A percentile compares a stretch with the other conserved stretches of the same genome.
Conservation (phyloP, 2,888 invertebrate genomes). For the Phaedon cochleariae region DNA sequence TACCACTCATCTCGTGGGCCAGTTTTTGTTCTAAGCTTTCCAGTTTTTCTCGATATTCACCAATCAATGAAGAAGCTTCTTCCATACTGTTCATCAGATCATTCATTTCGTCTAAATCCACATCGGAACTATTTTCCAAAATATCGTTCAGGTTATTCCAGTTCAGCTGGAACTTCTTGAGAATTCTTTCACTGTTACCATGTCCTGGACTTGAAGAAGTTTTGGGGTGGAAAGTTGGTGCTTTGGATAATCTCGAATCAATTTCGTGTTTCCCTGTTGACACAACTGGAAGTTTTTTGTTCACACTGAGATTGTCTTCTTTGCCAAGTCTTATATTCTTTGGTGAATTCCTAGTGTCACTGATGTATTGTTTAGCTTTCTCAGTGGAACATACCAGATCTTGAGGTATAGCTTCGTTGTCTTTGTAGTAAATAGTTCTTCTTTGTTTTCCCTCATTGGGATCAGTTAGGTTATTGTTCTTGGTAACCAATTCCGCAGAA, state of each 20-base stretch:
- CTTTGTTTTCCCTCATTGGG: background rate
- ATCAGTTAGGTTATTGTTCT: background rate
- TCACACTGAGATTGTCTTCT: too few species aligned
- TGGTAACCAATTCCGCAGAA: background rate
- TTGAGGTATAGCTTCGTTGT: background rate
- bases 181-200: slow-evolving; percentile 28
- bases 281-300: too few species aligned
- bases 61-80: slow-evolving; percentile 15
- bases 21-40: slow-evolving; percentile 13
- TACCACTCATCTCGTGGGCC: background rate
- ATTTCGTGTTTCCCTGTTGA: too few species aligned
- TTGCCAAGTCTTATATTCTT: too few species aligned
- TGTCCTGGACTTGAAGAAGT: background rate
- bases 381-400: background rate
- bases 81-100: slow-evolving; percentile 35
- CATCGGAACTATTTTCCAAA: slow-evolving; percentile 24
- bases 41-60: slow-evolving; percentile 16
- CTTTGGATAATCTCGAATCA: background rate
- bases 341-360: too few species aligned
- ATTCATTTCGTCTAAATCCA: slow-evolving; percentile 34
- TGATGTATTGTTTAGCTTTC: too few species aligned
- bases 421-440: background rate
- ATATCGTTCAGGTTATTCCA: slow-evolving; percentile 38
- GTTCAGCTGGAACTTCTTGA: slow-evolving; percentile 34
- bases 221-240: background rate